Base-by-base conservation (phyloP, 30 jellyfish, hydroid and myxozoan species). In the Aurelia aurita region DNA sequence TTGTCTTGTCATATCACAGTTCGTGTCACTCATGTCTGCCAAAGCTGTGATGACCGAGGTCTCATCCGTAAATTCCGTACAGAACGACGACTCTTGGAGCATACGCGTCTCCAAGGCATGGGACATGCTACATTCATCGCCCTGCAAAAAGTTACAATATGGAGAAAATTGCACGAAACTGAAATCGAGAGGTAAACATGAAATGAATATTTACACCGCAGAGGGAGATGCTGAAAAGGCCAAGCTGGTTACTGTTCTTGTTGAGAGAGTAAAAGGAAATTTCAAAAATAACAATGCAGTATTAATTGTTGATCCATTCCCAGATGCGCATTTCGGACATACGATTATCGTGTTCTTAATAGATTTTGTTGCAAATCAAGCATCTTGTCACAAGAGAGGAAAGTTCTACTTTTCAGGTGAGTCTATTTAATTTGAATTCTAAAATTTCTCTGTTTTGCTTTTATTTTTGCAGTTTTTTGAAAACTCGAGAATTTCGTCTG, bases 281-380 rank as follows among this genome's bases (percentile, higher is more conserved):
- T 78, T 87, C 85, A 76, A 66, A 10, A 59, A 77, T 15, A 72
- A 83, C 35, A 93, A 89, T 58, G 97, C 96, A 11, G 97, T 94
- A 22, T 45, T 94, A 39, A 97, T 94, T 9, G 77, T 94, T 14
- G 99, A 94, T 62, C 97, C 99, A 18, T 79, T 69, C 29, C 99
- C 99, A 22, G 97, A 94, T 35, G 99, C 99, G 15, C 99, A 88
- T 58, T 94, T 85, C 67, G 99, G 99, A 2, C 99, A 94, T 73
- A 85, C 95, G 23, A 58, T 94, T 39, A 85, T 94, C 47, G 85
- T 94, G 68, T 82, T 89, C 44, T 82, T 87, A 25, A 59, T 85
- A 69, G 79, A 88, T 20, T 68, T 75, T 47, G 90, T 72, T 18
- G 59, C 84, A 39, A 65, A 58, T 15, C 76, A 79, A 64, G 57